These are phyloP conservation scores for Coregonus clupeaformis DNA, from an alignment of 2,113 vertebrate species.

Conservation along the genomic window DNA sequence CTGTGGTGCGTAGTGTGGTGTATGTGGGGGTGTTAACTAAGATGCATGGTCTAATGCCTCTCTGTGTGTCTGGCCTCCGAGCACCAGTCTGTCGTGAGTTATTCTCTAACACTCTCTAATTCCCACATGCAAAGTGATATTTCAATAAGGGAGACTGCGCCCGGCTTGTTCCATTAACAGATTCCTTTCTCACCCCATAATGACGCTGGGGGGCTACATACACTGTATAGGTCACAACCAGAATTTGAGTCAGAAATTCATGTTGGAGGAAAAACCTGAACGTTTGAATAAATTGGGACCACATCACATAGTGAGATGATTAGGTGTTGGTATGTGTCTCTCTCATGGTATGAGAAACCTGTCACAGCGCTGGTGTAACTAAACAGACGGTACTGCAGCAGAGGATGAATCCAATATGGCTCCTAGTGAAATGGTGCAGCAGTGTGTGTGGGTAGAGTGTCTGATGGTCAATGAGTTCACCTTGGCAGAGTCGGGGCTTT, in stretches of 20 bases:
- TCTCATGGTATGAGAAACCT: background rate
- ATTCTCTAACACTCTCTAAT: conserved; percentile 37
- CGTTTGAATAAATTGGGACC: too few relatives aligned
- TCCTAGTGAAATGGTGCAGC: background rate
- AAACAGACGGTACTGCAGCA: background rate
- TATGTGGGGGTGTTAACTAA: conserved; percentile 40
- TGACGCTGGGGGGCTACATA: conserved; percentile 2
- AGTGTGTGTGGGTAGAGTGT: background rate
- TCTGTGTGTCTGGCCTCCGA: conserved; percentile 32
- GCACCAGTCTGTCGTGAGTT: conserved; percentile 39
- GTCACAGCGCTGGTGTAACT: background rate
- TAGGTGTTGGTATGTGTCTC: too few relatives aligned
- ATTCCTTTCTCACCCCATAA: conserved; percentile 31
- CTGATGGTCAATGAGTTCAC: background rate
- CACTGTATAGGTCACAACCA: background rate
- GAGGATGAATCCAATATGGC: background rate
- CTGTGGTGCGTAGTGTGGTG: background rate
- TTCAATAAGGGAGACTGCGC: conserved; percentile 19
- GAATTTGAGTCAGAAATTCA: background rate
- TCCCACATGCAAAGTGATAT: conserved; percentile 26
- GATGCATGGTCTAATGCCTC: conserved; percentile 45
- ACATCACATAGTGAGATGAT: background rate
- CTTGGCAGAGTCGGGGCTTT: background rate
- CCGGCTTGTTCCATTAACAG: conserved; percentile 34
- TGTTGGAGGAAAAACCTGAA: too few relatives aligned